phyloP scores from a whole-genome alignment of 1,140 invertebrate genomes.

The Triops longicaudatus region DNA sequence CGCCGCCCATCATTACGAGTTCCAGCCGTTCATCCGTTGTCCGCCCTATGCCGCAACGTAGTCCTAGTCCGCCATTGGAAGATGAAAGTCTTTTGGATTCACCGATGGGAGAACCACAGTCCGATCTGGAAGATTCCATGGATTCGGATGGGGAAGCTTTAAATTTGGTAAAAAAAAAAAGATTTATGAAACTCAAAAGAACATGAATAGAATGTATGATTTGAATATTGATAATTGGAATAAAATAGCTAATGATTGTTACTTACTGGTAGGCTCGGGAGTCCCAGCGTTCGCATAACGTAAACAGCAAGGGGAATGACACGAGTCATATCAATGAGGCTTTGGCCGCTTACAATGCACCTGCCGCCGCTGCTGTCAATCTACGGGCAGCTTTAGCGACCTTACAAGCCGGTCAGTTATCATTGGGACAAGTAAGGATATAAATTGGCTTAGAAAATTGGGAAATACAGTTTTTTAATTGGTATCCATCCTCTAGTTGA shows the following conservation, averaged over 20 bases:
- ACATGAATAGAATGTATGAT: background rate
- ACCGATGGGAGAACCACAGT: background rate
- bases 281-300: constrained; percentile 32
- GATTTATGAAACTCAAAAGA: background rate
- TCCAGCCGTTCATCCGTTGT: background rate
- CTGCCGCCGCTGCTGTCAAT: constrained; percentile 34
- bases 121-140: constrained; percentile 43
- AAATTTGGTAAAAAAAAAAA: constrained; percentile 42
- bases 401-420: constrained; percentile 53
- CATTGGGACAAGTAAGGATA: constrained; percentile 43
- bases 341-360: constrained; percentile 26
- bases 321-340: constrained; percentile 35
- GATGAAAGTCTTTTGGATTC: constrained; percentile 16
- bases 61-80: background rate
- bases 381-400: constrained; percentile 52
- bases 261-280: background rate
- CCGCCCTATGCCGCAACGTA: background rate
- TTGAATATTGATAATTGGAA: background rate
- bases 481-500: constrained; percentile 40
- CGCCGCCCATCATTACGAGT: background rate
- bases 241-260: background rate
- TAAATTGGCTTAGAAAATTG: background rate
- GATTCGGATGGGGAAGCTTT: constrained; percentile 48
- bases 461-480: background rate
- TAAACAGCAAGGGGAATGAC: constrained; percentile 39